phyloP scores from a whole-genome alignment of 2,888 invertebrate genomes.

The Acrobasis repandana region DNA sequence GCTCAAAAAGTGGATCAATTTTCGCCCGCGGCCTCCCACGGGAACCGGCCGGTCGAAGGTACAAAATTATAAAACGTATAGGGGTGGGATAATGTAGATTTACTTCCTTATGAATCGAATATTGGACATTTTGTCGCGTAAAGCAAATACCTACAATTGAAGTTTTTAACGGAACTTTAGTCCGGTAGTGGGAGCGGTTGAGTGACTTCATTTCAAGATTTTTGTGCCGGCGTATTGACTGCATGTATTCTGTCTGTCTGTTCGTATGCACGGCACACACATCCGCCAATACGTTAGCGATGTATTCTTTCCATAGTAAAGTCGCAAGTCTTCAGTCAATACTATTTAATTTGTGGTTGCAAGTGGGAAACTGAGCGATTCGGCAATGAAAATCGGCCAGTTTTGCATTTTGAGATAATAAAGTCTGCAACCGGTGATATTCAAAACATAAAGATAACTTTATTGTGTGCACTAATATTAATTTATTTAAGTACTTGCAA shows the following conservation, averaged over 20 bases:
- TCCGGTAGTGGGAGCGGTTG: constrained; percentile 48
- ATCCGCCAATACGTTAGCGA: constrained; percentile 26
- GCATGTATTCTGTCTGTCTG: constrained; percentile 11
- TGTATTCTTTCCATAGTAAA: constrained; percentile 26
- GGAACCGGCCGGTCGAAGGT: constrained; percentile 46
- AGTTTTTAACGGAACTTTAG: constrained; percentile 49
- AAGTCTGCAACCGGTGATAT: not conserved
- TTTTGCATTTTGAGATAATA: not conserved
- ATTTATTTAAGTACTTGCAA: not conserved
- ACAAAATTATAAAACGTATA: constrained; percentile 33
- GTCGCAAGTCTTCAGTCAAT: too few species aligned
- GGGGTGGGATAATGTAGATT: constrained; percentile 34
- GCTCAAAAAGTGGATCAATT: not conserved
- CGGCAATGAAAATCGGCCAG: too few species aligned
- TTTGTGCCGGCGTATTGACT: constrained; percentile 31
- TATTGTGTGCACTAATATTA: too few species aligned
- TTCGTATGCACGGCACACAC: constrained; percentile 27
- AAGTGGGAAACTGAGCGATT: not conserved
- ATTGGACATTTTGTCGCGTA: constrained; percentile 17
- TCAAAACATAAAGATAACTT: too few species aligned
- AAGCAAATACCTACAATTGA: constrained; percentile 18
- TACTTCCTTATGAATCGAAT: constrained; percentile 33
- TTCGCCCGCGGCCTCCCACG: constrained; percentile 36
- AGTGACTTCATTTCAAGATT: constrained; percentile 54
- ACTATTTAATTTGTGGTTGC: too few species aligned